Percentiles rank a stretch among this genome's conserved stretches.
phyloP scores from a whole-genome alignment of 2,113 vertebrate species.

The Osmerus eperlanus region DNA sequence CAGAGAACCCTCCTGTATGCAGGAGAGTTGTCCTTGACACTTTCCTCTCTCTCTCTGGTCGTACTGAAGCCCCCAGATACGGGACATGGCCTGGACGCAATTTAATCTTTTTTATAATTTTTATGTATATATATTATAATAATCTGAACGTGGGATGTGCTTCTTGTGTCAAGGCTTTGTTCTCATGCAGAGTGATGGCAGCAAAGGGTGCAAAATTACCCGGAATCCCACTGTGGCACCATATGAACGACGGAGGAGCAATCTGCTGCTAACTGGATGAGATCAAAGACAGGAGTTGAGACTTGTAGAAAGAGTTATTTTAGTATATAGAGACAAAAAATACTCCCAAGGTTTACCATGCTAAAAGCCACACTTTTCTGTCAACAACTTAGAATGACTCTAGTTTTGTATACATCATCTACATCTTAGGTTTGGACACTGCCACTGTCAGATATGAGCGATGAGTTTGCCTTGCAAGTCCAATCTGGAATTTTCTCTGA shows the following conservation, averaged over 20 bases:
- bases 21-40: background rate
- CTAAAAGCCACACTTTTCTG: constrained; percentile 13
- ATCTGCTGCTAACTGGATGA: constrained; percentile 43
- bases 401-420: background rate
- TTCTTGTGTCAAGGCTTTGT: constrained; percentile 31
- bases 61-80: background rate
- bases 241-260: constrained; percentile 45
- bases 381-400: constrained; percentile 6
- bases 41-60: background rate
- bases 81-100: too few relatives aligned
- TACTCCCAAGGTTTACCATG: constrained; percentile 15
- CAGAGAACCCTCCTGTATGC: background rate
- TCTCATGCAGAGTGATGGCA: constrained; percentile 25
- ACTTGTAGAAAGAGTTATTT: constrained; percentile 35
- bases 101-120: too few relatives aligned
- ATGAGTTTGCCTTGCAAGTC: constrained; percentile 16
- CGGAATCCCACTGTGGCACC: constrained; percentile 51
- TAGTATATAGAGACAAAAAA: constrained; percentile 12
- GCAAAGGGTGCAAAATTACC: constrained; percentile 41
- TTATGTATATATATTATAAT: too few relatives aligned
- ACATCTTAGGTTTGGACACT: constrained; percentile 16
- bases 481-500: background rate
- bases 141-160: constrained; percentile 6
- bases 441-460: constrained; percentile 14
- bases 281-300: constrained; percentile 40